A percentile compares a stretch with the other conserved stretches of the same genome.
Conservation (phyloP, 2,113 vertebrate genomes). For the Rana temporaria region DNA sequence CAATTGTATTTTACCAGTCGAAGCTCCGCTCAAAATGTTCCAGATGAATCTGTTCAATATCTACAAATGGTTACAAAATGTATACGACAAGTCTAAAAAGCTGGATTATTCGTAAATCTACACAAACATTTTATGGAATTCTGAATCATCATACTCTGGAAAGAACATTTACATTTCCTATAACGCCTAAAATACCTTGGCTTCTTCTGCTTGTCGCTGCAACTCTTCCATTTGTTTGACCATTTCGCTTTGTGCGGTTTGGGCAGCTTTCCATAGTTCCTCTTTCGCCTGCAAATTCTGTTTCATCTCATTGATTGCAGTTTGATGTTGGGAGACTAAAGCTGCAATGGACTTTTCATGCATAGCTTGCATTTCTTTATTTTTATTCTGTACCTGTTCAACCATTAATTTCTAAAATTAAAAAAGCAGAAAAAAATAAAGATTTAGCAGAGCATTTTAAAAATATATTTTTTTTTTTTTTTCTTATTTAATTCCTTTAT, state of each 20-base stretch:
- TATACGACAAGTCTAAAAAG: too few relatives aligned
- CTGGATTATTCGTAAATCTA: too few relatives aligned
- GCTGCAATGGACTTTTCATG: slow-evolving; percentile 74
- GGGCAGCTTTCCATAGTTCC: slow-evolving; percentile 71
- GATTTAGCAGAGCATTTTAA: too few relatives aligned
- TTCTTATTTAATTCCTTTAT: too few relatives aligned
- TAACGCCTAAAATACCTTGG: slow-evolving; percentile 70
- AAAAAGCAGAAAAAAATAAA: not conserved
- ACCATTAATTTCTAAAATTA: slow-evolving; percentile 71
- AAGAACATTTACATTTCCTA: not conserved
- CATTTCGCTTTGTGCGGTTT: slow-evolving; percentile 70
- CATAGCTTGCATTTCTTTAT: slow-evolving; percentile 76
- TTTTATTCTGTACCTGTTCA: slow-evolving; percentile 66
- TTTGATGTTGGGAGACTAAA: slow-evolving; percentile 70
- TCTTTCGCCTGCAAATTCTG: slow-evolving; percentile 69
- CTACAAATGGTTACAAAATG: too few relatives aligned
- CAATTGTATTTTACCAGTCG: too few relatives aligned
- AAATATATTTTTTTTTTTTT: too few relatives aligned
- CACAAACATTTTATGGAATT: too few relatives aligned
- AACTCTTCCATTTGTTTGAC: slow-evolving; percentile 78
- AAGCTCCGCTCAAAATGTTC: too few relatives aligned
- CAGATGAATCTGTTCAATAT: too few relatives aligned
- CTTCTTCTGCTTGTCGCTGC: slow-evolving; percentile 79
- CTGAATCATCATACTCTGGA: too few relatives aligned
- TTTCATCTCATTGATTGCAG: slow-evolving; percentile 71